Evolutionary conservation across 2,797 vertebrate species (phyloP), one percentile per base, ranked within the genome.

Genomic region (Streptopelia turtur): DNA sequence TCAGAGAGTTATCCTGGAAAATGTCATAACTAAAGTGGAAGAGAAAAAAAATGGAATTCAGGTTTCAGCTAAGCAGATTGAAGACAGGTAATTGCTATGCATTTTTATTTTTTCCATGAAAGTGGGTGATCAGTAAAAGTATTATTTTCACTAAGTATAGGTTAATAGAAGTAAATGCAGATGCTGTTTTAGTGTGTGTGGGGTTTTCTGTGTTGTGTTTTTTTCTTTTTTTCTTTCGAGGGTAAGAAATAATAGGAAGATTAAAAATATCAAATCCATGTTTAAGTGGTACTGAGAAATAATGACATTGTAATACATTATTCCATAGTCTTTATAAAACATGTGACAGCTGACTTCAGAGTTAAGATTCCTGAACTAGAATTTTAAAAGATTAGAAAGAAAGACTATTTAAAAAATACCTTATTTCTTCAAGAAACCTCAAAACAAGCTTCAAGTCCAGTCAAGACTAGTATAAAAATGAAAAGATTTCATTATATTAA

Each of bases 1-100:
- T 82, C 98, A 98, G 94, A 97, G 98, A 74, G 90, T 97, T 90
- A 97, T 98, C 90, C 95, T 98, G 89, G 98, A 98, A 96, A 98
- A 97, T 69, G 97, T 98, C 59, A 89, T 97, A 61, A 96, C 96
- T 39, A 98, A 98, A 95, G 98, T 98, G 96, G 97, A 98, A 59
- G 98, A 98, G 93, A 98, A 98, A 91, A 98, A 97, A 94, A 97
- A 90, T 59, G 96, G 78, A 33, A 96, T 98, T 55, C 98, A 98
- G 71, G 95, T 97, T 76, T 98, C 98, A 50, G 97, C 97, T 74
- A 98, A 98, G 82, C 98, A 98, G 91, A 97, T 98, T 69, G 98
- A 98, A 93, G 98, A 98, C 95, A 97, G 98, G 98, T 98, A 98
- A 92, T 83, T 86, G 25, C 53, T 91, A 11, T 23, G 41, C 6